phyloP scores from a whole-genome alignment of 2,888 invertebrate species.

The Lycaena phlaeas region DNA sequence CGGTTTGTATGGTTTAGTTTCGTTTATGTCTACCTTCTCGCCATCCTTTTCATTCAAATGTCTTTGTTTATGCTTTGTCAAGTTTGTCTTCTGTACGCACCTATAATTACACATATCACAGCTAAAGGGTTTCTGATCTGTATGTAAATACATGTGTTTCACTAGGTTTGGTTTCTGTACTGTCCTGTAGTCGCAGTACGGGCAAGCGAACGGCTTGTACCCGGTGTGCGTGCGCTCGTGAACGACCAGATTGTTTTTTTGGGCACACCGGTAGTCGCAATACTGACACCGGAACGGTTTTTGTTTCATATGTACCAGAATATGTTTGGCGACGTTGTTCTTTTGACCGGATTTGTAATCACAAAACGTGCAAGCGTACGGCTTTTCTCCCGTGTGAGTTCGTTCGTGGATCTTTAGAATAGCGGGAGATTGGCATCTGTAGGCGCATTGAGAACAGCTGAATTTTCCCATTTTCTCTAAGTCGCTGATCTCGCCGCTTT shows the following conservation, averaged over 20 bases:
- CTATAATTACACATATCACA: constrained; percentile 62
- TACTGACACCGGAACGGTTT: constrained; percentile 64
- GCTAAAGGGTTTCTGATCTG: constrained; percentile 63
- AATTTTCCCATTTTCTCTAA: constrained; percentile 53
- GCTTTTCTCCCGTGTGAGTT: constrained; percentile 62
- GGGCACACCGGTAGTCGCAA: constrained; percentile 64
- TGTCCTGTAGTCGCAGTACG: constrained; percentile 61
- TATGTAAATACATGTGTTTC: constrained; percentile 67
- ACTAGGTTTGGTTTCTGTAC: constrained; percentile 68
- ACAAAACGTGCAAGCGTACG: constrained; percentile 60
- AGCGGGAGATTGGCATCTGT: constrained; percentile 63
- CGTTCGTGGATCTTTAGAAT: constrained; percentile 66
- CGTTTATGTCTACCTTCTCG: constrained; percentile 39
- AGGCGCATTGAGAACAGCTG: constrained; percentile 53
- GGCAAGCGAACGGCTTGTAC: constrained; percentile 63
- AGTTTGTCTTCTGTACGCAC: constrained; percentile 64
- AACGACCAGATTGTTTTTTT: constrained; percentile 64
- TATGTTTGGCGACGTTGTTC: constrained; percentile 67
- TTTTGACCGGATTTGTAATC: constrained; percentile 67
- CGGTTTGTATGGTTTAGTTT: constrained; percentile 51
- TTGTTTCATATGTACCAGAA: constrained; percentile 65
- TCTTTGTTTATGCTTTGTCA: constrained; percentile 62
- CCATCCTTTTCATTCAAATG: constrained; percentile 54
- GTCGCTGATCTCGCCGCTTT: constrained; percentile 25
- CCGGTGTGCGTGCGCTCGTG: constrained; percentile 68